Conservation (phyloP, 2,113 vertebrate species). For the Gasterosteus aculeatus region DNA sequence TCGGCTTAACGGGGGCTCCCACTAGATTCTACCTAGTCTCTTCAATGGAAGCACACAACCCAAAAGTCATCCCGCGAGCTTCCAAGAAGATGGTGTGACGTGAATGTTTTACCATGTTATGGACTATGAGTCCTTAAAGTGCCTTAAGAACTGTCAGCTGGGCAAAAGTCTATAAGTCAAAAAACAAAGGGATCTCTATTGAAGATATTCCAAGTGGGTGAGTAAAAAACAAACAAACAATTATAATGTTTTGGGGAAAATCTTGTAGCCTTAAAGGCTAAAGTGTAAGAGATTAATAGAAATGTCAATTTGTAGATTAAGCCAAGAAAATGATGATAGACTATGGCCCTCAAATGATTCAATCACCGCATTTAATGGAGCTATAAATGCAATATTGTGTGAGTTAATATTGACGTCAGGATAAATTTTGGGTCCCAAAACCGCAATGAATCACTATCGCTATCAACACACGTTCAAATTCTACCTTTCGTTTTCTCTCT, state of each 20-base stretch:
- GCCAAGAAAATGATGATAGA: neutral
- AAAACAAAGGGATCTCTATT: neutral
- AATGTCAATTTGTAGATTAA: slow-evolving; percentile 6
- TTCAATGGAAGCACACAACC: slow-evolving; percentile 34
- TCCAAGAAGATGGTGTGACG: neutral
- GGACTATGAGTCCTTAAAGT: neutral
- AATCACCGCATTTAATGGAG: slow-evolving; percentile 12
- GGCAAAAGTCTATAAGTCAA: neutral
- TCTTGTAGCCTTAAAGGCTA: neutral
- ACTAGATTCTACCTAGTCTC: slow-evolving; percentile 41
- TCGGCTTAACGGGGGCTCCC: slow-evolving; percentile 27
- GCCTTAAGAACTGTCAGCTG: neutral
- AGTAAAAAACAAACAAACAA: too few species aligned
- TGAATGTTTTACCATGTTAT: neutral
- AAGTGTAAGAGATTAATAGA: neutral
- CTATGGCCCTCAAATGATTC: slow-evolving; percentile 11
- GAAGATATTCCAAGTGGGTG: neutral
- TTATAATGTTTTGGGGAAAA: neutral
- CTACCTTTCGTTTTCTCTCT: slow-evolving; percentile 64
- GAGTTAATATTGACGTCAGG: slow-evolving; percentile 21
- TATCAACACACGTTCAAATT: slow-evolving; percentile 1
- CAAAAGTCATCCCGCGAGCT: slow-evolving; percentile 3
- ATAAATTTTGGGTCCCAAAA: slow-evolving; percentile 12
- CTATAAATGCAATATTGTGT: slow-evolving; percentile 6
- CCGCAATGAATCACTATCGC: slow-evolving; percentile 41